These are phyloP conservation scores for Cylloceria caligata DNA, from an alignment of 2,888 invertebrate species.

Conservation along the genomic window DNA sequence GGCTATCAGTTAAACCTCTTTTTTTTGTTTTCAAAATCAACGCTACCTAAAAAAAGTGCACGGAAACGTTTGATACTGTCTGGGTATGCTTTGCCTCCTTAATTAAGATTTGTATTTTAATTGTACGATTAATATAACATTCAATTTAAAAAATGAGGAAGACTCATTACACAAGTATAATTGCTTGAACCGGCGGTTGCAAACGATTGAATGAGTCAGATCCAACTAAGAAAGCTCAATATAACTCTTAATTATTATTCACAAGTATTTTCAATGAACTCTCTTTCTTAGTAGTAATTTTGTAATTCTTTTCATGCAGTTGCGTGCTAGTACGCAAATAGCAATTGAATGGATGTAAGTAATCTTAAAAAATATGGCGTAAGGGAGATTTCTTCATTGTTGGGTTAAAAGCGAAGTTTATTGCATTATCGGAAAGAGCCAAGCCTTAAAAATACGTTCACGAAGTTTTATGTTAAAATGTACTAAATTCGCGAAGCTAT, in stretches of 20 bases:
- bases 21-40: too few relatives aligned
- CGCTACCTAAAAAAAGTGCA: too few relatives aligned
- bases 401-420: too few relatives aligned
- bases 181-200: neutral
- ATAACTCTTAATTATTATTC: neutral
- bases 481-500: too few relatives aligned
- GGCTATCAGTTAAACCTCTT: too few relatives aligned
- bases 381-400: too few relatives aligned
- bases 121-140: neutral
- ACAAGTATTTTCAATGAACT: neutral
- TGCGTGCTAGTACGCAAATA: slow-evolving; percentile 51
- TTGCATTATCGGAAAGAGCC: too few relatives aligned
- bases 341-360: slow-evolving; percentile 44
- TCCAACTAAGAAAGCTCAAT: neutral
- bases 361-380: slow-evolving; percentile 7
- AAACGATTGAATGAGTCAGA: neutral
- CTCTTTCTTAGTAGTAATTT: neutral
- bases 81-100: too few relatives aligned
- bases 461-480: too few relatives aligned
- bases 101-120: too few relatives aligned
- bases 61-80: too few relatives aligned
- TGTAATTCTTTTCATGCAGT: slow-evolving; percentile 4
- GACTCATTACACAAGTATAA: neutral
- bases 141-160: neutral
- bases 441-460: too few relatives aligned